These are phyloP conservation scores for Plotosus lineatus DNA, from an alignment of 2,113 vertebrate genomes.

Conservation along the genomic window DNA sequence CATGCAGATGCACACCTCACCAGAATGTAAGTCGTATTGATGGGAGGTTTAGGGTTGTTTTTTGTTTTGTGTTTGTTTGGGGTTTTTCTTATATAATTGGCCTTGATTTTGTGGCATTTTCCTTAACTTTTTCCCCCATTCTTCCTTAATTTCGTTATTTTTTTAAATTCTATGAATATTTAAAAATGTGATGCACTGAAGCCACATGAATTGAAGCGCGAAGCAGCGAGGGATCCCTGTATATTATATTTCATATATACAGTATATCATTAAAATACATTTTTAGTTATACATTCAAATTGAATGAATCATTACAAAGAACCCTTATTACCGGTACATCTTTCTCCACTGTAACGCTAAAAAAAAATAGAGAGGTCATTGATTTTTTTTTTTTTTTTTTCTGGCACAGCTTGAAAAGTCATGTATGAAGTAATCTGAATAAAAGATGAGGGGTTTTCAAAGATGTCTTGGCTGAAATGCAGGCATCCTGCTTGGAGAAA, in stretches of 20 bases:
- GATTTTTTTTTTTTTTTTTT: background rate
- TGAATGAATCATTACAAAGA: background rate
- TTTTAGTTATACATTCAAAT: no score
- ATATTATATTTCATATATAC: no score
- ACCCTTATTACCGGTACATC: background rate
- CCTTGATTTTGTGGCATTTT: no score
- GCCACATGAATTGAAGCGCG: no score
- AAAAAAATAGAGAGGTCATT: background rate
- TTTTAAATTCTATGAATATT: background rate
- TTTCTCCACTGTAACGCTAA: background rate
- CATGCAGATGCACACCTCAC: no score
- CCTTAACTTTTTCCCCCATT: no score
- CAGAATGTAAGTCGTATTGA: no score
- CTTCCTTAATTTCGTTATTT: background rate
- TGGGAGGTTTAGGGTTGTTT: no score
- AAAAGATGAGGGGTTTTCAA: constrained; percentile 11
- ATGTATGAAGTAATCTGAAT: constrained; percentile 8
- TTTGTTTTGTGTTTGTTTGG: no score
- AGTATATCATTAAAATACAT: no score
- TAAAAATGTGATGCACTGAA: background rate
- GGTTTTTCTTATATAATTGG: no score
- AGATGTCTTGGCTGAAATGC: constrained; percentile 31
- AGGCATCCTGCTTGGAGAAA: constrained; percentile 35
- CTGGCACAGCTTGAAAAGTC: constrained; percentile 23
- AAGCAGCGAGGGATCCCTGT: no score